Conservation (phyloP, 2,888 invertebrate species). For the Baronia brevicornis region DNA sequence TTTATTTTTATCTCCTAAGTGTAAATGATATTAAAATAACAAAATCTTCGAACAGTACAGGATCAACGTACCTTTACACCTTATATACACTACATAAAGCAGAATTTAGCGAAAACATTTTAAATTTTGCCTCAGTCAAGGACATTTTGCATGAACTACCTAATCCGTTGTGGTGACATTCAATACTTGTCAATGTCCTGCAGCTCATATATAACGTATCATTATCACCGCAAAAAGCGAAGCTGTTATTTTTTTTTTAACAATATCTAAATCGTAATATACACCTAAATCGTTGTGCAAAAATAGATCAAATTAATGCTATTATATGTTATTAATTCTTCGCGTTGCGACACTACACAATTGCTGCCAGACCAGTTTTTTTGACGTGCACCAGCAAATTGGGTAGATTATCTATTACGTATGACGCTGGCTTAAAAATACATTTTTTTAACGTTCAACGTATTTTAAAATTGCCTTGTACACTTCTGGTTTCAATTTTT, state of each 20-base stretch:
- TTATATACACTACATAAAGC: too few relatives aligned
- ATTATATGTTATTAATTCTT: conserved; percentile 1
- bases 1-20: too few relatives aligned
- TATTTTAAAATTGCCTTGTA: not conserved
- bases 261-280: not conserved
- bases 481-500: too few relatives aligned
- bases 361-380: conserved; percentile 5
- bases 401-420: not conserved
- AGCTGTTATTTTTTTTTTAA: conserved; percentile 1
- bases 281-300: conserved; percentile 2
- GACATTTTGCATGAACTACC: too few relatives aligned
- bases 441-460: not conserved
- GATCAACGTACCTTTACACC: too few relatives aligned
- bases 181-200: conserved; percentile 4
- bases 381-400: not conserved
- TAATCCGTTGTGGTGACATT: conserved; percentile 10
- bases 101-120: too few relatives aligned
- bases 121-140: too few relatives aligned
- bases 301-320: conserved; percentile 10
- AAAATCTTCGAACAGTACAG: too few relatives aligned
- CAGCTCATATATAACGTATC: conserved; percentile 1
- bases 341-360: conserved; percentile 6
- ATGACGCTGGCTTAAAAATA: not conserved
- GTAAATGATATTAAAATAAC: too few relatives aligned
- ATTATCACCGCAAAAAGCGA: conserved; percentile 9